Conservation (phyloP, 2,113 vertebrate species). For the Myiozetetes cayanensis region DNA sequence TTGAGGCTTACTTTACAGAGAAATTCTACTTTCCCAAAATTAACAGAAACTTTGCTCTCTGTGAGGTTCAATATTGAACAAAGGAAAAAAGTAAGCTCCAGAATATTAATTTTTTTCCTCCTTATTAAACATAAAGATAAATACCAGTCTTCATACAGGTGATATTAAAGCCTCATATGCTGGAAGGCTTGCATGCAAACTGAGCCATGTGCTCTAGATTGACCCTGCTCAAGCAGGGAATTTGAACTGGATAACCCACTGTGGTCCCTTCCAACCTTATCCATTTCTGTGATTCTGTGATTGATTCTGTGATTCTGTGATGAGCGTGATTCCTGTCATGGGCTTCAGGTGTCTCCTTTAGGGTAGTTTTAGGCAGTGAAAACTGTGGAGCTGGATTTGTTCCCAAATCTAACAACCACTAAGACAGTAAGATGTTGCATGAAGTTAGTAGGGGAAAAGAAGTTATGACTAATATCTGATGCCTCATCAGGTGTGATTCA, state of each 20-base stretch:
- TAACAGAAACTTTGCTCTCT: neutral
- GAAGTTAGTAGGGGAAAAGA: neutral
- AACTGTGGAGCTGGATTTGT: neutral
- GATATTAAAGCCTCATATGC: neutral
- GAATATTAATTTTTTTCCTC: neutral
- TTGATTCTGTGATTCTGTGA: neutral
- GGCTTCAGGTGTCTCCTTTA: neutral
- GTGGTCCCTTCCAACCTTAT: neutral
- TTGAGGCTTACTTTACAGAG: neutral
- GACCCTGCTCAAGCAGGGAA: neutral
- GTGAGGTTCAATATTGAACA: neutral
- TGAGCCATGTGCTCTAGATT: neutral
- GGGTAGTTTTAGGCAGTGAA: neutral
- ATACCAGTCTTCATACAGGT: neutral
- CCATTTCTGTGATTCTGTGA: neutral
- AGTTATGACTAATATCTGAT: slow-evolving; percentile 6
- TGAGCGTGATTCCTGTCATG: neutral
- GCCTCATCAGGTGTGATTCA: neutral
- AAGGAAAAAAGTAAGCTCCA: neutral
- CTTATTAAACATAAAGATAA: neutral
- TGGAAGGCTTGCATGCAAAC: neutral
- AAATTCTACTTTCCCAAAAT: neutral
- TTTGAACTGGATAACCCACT: neutral
- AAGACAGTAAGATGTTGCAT: neutral
- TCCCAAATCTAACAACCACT: neutral